Evolutionary conservation across 2,113 vertebrate genomes (phyloP), one percentile per base, ranked within the genome.

Genomic region (Loxodonta africana): DNA sequence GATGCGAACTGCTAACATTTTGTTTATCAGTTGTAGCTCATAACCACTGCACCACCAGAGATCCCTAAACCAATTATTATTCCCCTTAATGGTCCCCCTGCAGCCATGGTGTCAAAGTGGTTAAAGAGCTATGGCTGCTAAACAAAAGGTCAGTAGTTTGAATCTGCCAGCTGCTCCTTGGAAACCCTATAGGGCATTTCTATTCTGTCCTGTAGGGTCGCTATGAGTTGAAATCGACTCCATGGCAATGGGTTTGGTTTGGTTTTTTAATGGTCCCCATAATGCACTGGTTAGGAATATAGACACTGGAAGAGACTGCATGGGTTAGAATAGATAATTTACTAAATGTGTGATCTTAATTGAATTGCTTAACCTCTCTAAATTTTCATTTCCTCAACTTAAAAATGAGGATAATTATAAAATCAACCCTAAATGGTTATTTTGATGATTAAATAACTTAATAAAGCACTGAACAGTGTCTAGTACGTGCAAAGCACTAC

Each of bases 381-480:
- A 76, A 69, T 88, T 90, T 84, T 90, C 62, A n/a, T 77, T 82
- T 81, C 71, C 78, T 81, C 89, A 51, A 12, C 23, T 88, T 6
- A 92, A 76, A 95, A 88, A 46, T 28, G 33, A 92, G 48, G 41
- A 60, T 65, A 63, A 67, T 53, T 78, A 82, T 73, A 44, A 94
- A 97, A 77, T 33, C 76, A 84, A 46, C 30, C 4, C 87, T 57
- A 86, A 81, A 82, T 53, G 9, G 8, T 88, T 94, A 71, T 74
- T 84, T 71, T 44, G 67, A 33, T 33, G 63, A 76, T 62, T 46
- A 83, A 85, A 74, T 85, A 48, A 65, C 67, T 73, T n/a, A 4
- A n/a, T 10, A 48, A 88, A 69, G 26, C 10, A 44, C 30, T 14
- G 60, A 80, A 60, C 4, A 3, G 5, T 37, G 15, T 18, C 67